These are phyloP conservation scores for Rhamphomyia laevipes DNA, from an alignment of 2,888 invertebrate genomes.

Conservation along the genomic window DNA sequence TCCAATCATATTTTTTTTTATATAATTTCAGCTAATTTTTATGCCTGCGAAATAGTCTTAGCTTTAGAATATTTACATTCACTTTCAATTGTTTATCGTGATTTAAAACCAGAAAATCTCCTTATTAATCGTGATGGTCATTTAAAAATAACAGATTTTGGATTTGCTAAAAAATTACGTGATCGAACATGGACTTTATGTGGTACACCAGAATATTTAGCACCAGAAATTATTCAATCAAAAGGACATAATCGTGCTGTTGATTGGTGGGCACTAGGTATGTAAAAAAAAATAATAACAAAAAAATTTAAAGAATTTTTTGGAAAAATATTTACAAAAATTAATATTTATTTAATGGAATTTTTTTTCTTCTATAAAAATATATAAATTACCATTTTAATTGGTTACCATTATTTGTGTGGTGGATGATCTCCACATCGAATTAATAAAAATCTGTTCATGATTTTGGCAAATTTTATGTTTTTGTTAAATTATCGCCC, in stretches of 20 bases:
- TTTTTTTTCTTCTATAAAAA: background rate
- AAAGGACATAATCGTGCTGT: constrained; percentile 98
- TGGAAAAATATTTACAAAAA: background rate
- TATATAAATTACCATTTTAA: too few species aligned
- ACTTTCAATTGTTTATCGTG: constrained; percentile 74
- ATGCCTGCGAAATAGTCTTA: constrained; percentile 85
- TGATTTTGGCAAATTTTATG: too few species aligned
- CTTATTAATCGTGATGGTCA: constrained; percentile 88
- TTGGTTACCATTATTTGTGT: too few species aligned
- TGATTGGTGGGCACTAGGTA: constrained; percentile 97
- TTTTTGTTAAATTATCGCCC: too few species aligned
- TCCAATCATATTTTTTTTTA: too few species aligned
- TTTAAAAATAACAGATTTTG: constrained; percentile 95
- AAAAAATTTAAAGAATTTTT: background rate
- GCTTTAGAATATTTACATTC: constrained; percentile 91
- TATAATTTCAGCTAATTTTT: constrained; percentile 62
- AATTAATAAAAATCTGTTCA: too few species aligned
- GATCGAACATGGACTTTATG: constrained; percentile 96
- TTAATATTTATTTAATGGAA: background rate
- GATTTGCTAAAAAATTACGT: constrained; percentile 88
- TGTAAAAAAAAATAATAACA: constrained; percentile 18
- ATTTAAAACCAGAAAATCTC: constrained; percentile 90
- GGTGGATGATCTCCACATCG: too few species aligned
- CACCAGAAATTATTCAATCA: constrained; percentile 93
- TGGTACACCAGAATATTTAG: constrained; percentile 94